Percentiles rank a stretch among this genome's conserved stretches.
Evolutionary conservation across 2,797 vertebrate species (phyloP).

Genomic region (Anguilla marmorata): DNA sequence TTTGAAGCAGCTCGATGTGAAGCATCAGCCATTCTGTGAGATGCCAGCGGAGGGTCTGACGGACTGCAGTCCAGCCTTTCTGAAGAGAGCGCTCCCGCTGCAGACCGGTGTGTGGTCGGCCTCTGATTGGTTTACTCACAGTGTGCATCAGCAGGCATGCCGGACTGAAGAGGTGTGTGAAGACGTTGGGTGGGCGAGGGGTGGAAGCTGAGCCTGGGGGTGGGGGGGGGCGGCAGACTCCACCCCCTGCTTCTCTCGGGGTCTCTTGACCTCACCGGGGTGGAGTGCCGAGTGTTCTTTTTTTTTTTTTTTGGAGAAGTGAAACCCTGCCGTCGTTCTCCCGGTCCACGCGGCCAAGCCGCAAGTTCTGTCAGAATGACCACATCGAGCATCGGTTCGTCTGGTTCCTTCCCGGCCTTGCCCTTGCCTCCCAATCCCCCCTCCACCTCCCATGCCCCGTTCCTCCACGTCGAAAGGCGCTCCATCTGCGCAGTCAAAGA

Average conservation of each 20-base stretch:
- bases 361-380: background rate
- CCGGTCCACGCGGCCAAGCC: background rate
- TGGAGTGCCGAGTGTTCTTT: background rate
- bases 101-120: background rate
- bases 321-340: background rate
- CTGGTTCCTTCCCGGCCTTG: background rate
- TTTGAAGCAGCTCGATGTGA: background rate
- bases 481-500: slow-evolving; percentile 50
- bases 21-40: background rate
- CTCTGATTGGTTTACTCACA: background rate
- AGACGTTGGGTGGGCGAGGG: background rate
- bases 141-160: background rate
- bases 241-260: background rate
- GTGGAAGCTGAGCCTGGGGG: background rate
- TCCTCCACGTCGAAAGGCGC: background rate
- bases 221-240: background rate
- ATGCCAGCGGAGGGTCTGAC: background rate
- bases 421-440: background rate
- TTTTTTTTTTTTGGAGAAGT: background rate
- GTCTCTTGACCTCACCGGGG: background rate
- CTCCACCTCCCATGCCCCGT: background rate
- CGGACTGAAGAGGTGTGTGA: background rate
- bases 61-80: background rate
- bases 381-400: background rate
- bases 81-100: background rate